These are phyloP conservation scores for Achroia grisella DNA, from an alignment of 1,140 invertebrate species.

Conservation along the genomic window DNA sequence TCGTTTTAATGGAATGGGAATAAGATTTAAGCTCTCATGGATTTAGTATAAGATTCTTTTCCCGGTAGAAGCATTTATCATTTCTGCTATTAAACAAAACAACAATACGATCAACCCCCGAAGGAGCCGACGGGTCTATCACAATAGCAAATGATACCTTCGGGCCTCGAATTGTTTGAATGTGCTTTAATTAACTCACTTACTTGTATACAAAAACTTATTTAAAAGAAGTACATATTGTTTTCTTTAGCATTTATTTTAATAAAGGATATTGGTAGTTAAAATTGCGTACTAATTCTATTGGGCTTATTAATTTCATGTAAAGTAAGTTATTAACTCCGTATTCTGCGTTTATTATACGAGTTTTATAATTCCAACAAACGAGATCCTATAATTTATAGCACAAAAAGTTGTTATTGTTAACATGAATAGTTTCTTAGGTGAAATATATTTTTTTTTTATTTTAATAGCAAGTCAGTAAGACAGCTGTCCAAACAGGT, in stretches of 20 bases:
- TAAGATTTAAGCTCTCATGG: constrained; percentile 23
- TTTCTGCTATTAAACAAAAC: constrained; percentile 67
- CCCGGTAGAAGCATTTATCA: constrained; percentile 62
- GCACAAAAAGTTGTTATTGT: constrained; percentile 26
- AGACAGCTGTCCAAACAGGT: constrained; percentile 56
- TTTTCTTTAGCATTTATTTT: too few species aligned
- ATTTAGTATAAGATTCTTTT: constrained; percentile 36
- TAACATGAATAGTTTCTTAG: constrained; percentile 21
- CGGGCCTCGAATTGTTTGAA: constrained; percentile 46
- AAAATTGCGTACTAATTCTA: too few species aligned
- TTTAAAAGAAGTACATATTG: too few species aligned
- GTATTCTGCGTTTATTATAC: neutral
- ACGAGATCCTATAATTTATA: constrained; percentile 16
- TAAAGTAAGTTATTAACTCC: constrained; percentile 6
- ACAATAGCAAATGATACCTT: constrained; percentile 69
- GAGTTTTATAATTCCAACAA: constrained; percentile 6
- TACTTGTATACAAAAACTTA: constrained; percentile 19
- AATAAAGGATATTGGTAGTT: too few species aligned
- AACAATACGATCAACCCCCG: constrained; percentile 56
- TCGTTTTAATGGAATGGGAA: constrained; percentile 12
- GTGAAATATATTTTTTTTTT: constrained; percentile 22
- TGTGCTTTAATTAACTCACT: constrained; percentile 61
- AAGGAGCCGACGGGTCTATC: constrained; percentile 56
- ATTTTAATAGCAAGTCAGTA: constrained; percentile 33
- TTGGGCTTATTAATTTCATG: too few species aligned